Percentiles rank a stretch among this genome's conserved stretches.
These are phyloP conservation scores for Papilio elwesi DNA, from an alignment of 2,888 invertebrate genomes.

Conservation along the genomic window DNA sequence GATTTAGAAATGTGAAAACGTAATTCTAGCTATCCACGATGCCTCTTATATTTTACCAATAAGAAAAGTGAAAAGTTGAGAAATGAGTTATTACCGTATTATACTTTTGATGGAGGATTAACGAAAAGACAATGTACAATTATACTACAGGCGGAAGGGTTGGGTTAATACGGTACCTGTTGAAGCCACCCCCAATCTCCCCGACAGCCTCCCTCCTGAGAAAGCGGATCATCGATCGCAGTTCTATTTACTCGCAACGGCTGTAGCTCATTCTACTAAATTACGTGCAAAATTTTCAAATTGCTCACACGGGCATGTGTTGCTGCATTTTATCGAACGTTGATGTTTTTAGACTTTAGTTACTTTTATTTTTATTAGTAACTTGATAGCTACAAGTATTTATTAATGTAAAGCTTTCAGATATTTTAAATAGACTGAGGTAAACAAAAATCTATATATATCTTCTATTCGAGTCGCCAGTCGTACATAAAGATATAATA, in stretches of 20 bases:
- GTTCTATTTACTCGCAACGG: conserved; percentile 42
- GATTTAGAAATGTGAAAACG: too few relatives aligned
- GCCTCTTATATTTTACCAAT: too few relatives aligned
- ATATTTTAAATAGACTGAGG: too few relatives aligned
- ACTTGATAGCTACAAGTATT: too few relatives aligned
- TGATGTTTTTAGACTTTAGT: background rate
- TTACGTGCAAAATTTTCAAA: conserved; percentile 33
- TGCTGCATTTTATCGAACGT: background rate
- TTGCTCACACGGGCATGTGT: conserved; percentile 4
- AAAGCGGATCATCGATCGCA: conserved; percentile 42
- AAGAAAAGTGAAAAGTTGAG: too few relatives aligned
- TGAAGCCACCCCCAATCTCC: conserved; percentile 35
- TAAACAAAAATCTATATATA: too few relatives aligned
- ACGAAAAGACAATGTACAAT: conserved; percentile 26
- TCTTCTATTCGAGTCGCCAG: too few relatives aligned
- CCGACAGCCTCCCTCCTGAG: conserved; percentile 34
- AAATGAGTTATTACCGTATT: background rate
- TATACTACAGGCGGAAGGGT: conserved; percentile 31
- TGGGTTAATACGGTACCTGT: conserved; percentile 37
- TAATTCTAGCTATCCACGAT: too few relatives aligned
- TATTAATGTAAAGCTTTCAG: too few relatives aligned
- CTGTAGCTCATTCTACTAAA: conserved; percentile 38
- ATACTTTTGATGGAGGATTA: conserved; percentile 9
- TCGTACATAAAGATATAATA: too few relatives aligned
- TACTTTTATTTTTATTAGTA: background rate